Conservation (phyloP, 2,888 invertebrate species). For the Kuschelorhynchus macadamiae region DNA sequence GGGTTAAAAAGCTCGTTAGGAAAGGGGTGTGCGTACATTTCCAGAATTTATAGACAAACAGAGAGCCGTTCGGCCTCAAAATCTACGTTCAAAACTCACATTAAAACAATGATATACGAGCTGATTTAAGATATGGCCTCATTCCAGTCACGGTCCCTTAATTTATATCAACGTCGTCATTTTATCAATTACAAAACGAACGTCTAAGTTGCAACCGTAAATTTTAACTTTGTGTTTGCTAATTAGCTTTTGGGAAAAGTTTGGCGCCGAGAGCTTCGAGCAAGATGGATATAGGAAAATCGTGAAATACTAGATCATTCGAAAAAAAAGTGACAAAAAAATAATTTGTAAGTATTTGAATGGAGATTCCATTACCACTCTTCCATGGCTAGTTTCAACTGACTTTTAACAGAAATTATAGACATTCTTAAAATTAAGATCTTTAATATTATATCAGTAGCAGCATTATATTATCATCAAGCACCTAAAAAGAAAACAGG, state of each 20-base stretch:
- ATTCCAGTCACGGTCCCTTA: conserved; percentile 69
- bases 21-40: conserved; percentile 64
- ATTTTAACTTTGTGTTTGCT: conserved; percentile 68
- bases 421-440: too few relatives aligned
- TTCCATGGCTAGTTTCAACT: too few relatives aligned
- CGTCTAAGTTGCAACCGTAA: conserved; percentile 65
- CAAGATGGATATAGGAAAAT: conserved; percentile 25
- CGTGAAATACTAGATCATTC: conserved; percentile 17
- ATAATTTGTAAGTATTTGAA: conserved; percentile 9
- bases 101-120: conserved; percentile 70
- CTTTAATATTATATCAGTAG: too few relatives aligned
- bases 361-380: too few relatives aligned
- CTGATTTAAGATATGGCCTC: conserved; percentile 69
- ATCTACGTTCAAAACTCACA: conserved; percentile 68
- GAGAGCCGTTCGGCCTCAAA: conserved; percentile 62
- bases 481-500: too few relatives aligned
- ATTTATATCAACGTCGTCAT: conserved; percentile 71
- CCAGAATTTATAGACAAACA: conserved; percentile 69
- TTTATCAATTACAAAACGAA: conserved; percentile 70
- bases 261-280: conserved; percentile 37
- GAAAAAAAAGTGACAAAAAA: conserved; percentile 18
- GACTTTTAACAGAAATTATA: too few relatives aligned
- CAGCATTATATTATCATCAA: too few relatives aligned
- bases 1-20: conserved; percentile 56
- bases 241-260: conserved; percentile 65